Conservation (phyloP, 2,888 invertebrate genomes). For the Xanthia icteritia region DNA sequence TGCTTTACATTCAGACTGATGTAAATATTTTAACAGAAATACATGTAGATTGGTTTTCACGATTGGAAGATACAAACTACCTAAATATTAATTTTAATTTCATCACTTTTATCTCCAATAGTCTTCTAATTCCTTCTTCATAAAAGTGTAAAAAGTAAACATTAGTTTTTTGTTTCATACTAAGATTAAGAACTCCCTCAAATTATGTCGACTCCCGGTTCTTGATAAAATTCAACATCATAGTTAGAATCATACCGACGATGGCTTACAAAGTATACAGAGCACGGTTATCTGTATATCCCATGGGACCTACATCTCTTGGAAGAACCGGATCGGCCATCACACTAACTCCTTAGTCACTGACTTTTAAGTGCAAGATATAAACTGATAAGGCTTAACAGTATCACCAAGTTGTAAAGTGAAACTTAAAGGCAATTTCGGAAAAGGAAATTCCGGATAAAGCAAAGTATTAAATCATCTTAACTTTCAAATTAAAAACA, state of each 20-base stretch:
- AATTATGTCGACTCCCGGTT: background rate
- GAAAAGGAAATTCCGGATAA: background rate
- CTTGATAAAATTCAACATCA: slow-evolving; percentile 18
- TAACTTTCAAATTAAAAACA: slow-evolving; percentile 24
- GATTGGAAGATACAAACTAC: background rate
- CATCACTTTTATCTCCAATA: background rate
- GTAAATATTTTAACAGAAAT: slow-evolving; percentile 40
- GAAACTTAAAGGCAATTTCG: background rate
- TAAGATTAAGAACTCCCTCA: background rate
- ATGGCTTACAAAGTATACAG: slow-evolving; percentile 44
- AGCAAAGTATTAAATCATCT: background rate
- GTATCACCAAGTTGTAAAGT: background rate
- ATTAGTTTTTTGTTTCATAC: too few relatives aligned
- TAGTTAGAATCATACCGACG: slow-evolving; percentile 29
- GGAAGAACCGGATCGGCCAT: slow-evolving; percentile 59
- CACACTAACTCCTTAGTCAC: slow-evolving; percentile 53
- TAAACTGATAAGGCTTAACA: slow-evolving; percentile 20
- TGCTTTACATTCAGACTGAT: slow-evolving; percentile 41
- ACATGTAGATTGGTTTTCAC: slow-evolving; percentile 18
- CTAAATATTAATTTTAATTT: slow-evolving; percentile 1
- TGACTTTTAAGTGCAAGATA: slow-evolving; percentile 34
- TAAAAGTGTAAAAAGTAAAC: background rate
- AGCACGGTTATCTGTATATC: slow-evolving; percentile 48
- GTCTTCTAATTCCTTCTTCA: background rate
- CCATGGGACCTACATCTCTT: slow-evolving; percentile 58